These are phyloP conservation scores for Muscicapa comitata DNA, from an alignment of 2,797 vertebrate genomes.

Conservation along the genomic window DNA sequence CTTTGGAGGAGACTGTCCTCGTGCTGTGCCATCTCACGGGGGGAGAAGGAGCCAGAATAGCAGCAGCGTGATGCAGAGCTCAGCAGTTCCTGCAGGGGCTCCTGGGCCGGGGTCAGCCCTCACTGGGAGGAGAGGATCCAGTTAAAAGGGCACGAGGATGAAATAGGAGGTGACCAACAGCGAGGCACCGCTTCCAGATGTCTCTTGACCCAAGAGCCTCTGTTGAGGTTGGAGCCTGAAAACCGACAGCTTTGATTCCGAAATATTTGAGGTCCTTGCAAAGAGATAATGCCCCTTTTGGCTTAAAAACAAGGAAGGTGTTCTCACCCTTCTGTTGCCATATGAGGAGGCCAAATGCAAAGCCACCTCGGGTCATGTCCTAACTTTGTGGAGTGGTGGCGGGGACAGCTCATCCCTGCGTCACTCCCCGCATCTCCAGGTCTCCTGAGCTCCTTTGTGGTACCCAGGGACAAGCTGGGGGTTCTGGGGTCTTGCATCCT, in stretches of 20 bases:
- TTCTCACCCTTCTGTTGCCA: background rate
- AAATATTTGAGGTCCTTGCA: background rate
- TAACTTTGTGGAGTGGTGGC: background rate
- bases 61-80: background rate
- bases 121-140: background rate
- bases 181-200: background rate
- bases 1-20: conserved; percentile 31
- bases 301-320: background rate
- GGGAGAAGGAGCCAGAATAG: conserved; percentile 25
- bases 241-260: background rate
- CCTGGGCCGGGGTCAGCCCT: conserved; percentile 1
- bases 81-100: conserved; percentile 35
- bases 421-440: background rate
- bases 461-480: accelerated
- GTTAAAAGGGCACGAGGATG: conserved; percentile 21
- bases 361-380: background rate
- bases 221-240: background rate
- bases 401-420: background rate
- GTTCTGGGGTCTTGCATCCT: background rate
- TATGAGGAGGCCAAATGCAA: background rate
- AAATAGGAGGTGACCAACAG: conserved; percentile 5
- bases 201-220: background rate
- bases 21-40: conserved; percentile 15
- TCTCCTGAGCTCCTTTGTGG: background rate
- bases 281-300: background rate